Evolutionary conservation across 2,113 vertebrate genomes (phyloP), one percentile per base, ranked within the genome.

Genomic region (Phaetusa simplex): DNA sequence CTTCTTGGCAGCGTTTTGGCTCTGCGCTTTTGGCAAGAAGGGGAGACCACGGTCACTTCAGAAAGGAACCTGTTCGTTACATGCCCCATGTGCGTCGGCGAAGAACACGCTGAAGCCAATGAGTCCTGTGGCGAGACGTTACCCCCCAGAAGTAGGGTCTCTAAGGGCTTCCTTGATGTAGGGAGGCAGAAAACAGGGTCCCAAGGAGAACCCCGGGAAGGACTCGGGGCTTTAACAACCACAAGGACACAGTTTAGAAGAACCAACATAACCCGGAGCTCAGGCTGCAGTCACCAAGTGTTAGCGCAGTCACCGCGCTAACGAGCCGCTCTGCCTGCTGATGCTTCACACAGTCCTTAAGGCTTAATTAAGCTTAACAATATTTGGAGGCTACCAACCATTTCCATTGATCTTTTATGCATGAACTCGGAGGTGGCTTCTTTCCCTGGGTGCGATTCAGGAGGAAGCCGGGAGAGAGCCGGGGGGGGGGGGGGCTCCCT

Each of bases 81-180:
- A 0, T 11, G 20, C 24, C 21, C 55, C 18, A 0, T 3, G 3
- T 1, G 6, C 1, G 5, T 2, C 8, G 30, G 29, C 15, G 11
- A 15, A 21, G 18, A 20, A 13, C 27, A 6, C 2, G 1, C 29
- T 20, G 50, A 36, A 21, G 45, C 29, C 26, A 5, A 3, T 0
- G 5, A 45, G 42, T 23, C 58, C 47, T 3, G 1, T 2, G 7
- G 52, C n/a, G 49, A 32, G 72, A 67, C 2, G 36, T 1, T 26
- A 12, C 52, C 58, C 21, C 27, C 11, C 6, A 0, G 30, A 62
- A 50, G 13, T 8, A 52, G 12, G 30, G 45, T 29, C 40, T 61
- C 13, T 0, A 22, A n/a, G 23, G 83, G 32, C 22, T 62, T 19
- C 34, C 24, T 50, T 50, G n/a, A 50, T 2, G 1, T 21, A 34